Conservation (phyloP, 2,888 invertebrate species). For the Brachypalpus laphriformis region DNA sequence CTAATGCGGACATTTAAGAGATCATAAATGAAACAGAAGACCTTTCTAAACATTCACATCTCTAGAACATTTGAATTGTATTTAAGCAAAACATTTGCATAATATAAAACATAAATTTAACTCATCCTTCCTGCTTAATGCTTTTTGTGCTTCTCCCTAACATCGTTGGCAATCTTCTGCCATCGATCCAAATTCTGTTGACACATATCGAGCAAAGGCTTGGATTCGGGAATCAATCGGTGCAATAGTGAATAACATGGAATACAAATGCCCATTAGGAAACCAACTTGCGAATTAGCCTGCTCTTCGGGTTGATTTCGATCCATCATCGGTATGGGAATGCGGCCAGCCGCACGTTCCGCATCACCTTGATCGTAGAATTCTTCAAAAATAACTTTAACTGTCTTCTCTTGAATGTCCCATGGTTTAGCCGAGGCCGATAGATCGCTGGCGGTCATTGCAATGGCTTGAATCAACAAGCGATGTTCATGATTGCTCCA, state of each 20-base stretch:
- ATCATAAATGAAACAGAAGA: neutral
- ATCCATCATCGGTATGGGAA: conserved; percentile 93
- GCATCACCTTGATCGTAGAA: conserved; percentile 92
- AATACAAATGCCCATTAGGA: conserved; percentile 90
- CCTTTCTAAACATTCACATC: conserved; percentile 4
- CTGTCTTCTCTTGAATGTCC: conserved; percentile 91
- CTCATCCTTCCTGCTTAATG: neutral
- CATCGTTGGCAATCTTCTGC: conserved; percentile 83
- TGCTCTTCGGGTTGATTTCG: conserved; percentile 89
- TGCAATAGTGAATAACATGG: conserved; percentile 90
- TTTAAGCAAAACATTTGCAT: conserved; percentile 46
- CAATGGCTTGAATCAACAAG: conserved; percentile 88
- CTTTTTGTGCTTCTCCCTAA: conserved; percentile 64
- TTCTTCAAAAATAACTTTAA: conserved; percentile 91
- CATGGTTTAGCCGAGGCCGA: conserved; percentile 94
- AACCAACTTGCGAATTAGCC: conserved; percentile 91
- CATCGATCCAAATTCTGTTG: conserved; percentile 86
- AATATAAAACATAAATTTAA: conserved; percentile 29
- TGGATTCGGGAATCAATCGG: conserved; percentile 88
- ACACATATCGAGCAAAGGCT: conserved; percentile 88
- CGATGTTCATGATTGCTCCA: conserved; percentile 88
- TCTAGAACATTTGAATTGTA: conserved; percentile 43
- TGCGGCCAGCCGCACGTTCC: conserved; percentile 87
- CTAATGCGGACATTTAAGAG: no score
- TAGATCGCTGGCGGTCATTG: conserved; percentile 93